These are phyloP conservation scores for Anastatus disparis DNA, from an alignment of 1,140 invertebrate species.

Conservation along the genomic window DNA sequence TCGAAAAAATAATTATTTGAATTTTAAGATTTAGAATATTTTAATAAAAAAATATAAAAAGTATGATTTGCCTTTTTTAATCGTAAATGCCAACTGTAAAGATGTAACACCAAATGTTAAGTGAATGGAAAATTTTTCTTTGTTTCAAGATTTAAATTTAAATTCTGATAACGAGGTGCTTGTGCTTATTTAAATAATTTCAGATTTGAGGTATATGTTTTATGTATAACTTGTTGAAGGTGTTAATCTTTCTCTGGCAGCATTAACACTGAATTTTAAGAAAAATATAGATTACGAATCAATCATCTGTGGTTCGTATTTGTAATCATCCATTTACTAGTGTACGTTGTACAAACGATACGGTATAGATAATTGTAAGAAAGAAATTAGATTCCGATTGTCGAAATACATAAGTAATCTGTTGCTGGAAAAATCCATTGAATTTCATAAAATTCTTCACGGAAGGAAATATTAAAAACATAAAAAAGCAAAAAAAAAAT, in stretches of 20 bases:
- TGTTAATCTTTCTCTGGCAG: neutral
- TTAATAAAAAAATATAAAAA: constrained; percentile 19
- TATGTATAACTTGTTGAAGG: neutral
- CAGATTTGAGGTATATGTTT: too few relatives aligned
- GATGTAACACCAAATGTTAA: neutral
- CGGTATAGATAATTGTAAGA: constrained; percentile 17
- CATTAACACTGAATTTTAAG: constrained; percentile 5
- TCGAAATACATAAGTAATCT: constrained; percentile 6
- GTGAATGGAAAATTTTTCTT: neutral
- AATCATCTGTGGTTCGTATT: neutral
- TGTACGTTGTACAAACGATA: constrained; percentile 12
- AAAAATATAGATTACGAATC: constrained; percentile 3
- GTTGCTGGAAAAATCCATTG: constrained; percentile 13
- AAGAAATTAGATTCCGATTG: constrained; percentile 5
- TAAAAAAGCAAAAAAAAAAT: too few relatives aligned
- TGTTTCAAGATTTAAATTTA: neutral
- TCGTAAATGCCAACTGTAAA: neutral
- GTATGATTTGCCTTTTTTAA: neutral
- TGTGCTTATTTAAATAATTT: too few relatives aligned
- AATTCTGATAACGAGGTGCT: neutral
- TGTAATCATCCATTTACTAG: constrained; percentile 13
- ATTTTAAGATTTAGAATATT: constrained; percentile 25
- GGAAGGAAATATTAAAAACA: neutral
- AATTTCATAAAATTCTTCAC: constrained; percentile 10
- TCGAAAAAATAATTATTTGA: constrained; percentile 13